Base-by-base conservation (phyloP, 2,888 invertebrate species). In the Lapara coniferarum region DNA sequence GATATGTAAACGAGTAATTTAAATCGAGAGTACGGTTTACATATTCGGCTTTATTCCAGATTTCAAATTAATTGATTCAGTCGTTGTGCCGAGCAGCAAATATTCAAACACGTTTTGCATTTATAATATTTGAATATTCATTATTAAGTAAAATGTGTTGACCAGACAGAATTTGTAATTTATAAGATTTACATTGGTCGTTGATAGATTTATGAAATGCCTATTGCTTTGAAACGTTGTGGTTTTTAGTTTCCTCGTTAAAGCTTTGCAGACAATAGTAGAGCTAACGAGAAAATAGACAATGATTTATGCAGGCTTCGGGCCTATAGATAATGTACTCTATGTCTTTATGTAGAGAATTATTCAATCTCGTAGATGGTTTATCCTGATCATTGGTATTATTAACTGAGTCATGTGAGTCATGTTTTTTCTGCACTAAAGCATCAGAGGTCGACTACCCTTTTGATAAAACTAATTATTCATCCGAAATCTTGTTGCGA, bases 101-200 rank as follows among this genome's bases (percentile, higher is more conserved):
- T 63, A 49, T 13, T 49, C 63, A 63, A 63, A 63, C 63, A 46
- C 46, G 63, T 63, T 63, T 63, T 63, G 63, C 46, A 63, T 63
- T 63, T 13, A 63, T 63, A 63, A 63, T 63, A 63, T 63, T 63
- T 63, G 63, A 63, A 63, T 63, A 63, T 63, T 49, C 63, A 49
- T 13, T 46, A 63, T 63, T 63, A 63, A 63, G 55, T 55, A 55
- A 55, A 55, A 49, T 63, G 63, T 63, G 63, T 63, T 63, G 49
- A 63, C 63, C 63, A 49, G 46, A 46, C 19, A 46, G 46, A 63
- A 63, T 49, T 63, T 46, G 19, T 63, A 63, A 25, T 63, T 63
- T 63, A 63, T 63, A 63, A 63, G 46, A 63, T 63, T 46, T 63
- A 63, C 63, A 49, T 49, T 63, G 59, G 44, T 16, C 44, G 16